These are phyloP conservation scores for Venturia canescens DNA, from an alignment of 1,140 invertebrate species.

Conservation along the genomic window DNA sequence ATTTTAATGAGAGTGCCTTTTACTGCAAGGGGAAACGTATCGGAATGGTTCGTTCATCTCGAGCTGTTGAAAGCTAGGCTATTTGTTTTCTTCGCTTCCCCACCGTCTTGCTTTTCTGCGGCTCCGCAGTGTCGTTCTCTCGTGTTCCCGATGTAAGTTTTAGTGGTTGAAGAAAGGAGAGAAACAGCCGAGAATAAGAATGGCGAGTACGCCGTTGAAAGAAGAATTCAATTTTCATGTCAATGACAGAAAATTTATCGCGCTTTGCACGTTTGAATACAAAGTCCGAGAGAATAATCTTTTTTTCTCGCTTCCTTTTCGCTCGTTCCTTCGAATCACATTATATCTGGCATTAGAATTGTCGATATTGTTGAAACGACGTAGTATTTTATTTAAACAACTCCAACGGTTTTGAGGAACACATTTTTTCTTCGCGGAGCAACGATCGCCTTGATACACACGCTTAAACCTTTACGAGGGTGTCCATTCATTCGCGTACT, in stretches of 20 bases:
- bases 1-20: neutral
- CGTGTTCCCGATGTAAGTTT: neutral
- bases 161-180: neutral
- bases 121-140: neutral
- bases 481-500: neutral
- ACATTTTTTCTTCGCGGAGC: neutral
- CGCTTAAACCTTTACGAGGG: neutral
- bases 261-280: constrained; percentile 67
- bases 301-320: constrained; percentile 46
- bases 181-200: constrained; percentile 29
- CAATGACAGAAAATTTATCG: constrained; percentile 72
- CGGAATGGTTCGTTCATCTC: neutral
- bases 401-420: neutral
- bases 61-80: neutral
- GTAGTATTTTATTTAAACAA: constrained; percentile 9
- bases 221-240: constrained; percentile 71
- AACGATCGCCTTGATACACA: neutral
- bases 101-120: neutral
- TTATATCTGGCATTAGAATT: no score
- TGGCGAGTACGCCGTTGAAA: neutral
- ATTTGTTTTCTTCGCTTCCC: neutral
- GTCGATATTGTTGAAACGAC: no score
- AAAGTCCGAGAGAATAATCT: constrained; percentile 59
- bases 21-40: neutral
- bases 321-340: neutral